A percentile compares a stretch with the other conserved stretches of the same genome.
Conservation (phyloP, 2,797 vertebrate genomes). For the Acipenser ruthenus region DNA sequence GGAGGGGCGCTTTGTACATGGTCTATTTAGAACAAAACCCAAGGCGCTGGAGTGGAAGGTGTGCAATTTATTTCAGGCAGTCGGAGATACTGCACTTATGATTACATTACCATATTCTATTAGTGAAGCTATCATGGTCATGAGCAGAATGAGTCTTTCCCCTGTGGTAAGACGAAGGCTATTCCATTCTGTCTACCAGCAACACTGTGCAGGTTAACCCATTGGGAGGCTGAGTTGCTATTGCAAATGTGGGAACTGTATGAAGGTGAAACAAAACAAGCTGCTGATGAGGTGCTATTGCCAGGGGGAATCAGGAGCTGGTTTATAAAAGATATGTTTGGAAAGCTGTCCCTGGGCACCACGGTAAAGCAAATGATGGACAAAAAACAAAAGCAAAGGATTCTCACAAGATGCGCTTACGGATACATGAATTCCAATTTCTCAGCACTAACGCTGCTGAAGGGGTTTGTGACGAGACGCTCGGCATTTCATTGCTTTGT, state of each 20-base stretch:
- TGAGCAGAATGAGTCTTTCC: not conserved
- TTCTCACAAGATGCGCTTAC: not conserved
- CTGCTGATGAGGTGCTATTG: too few species aligned
- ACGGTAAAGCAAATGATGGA: too few species aligned
- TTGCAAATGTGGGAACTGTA: too few species aligned
- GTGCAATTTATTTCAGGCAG: slow-evolving; percentile 58
- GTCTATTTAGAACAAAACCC: slow-evolving; percentile 26
- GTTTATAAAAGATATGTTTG: too few species aligned
- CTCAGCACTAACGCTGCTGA: not conserved
- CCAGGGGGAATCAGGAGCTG: too few species aligned
- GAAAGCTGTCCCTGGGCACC: too few species aligned
- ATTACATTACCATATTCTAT: slow-evolving; percentile 60
- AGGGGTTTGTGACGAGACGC: not conserved
- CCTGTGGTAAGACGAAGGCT: not conserved
- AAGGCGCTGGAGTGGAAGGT: slow-evolving; percentile 46
- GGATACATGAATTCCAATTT: not conserved
- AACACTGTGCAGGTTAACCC: too few species aligned
- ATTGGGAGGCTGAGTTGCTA: too few species aligned
- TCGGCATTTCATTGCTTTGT: not conserved
- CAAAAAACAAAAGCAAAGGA: too few species aligned
- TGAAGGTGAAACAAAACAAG: too few species aligned
- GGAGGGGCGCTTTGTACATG: too few species aligned
- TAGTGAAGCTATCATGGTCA: slow-evolving; percentile 5
- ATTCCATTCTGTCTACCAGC: not conserved
- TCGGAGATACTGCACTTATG: slow-evolving; percentile 54